phyloP scores from a whole-genome alignment of 2,888 invertebrate genomes.

The Toxonevra muliebris region DNA sequence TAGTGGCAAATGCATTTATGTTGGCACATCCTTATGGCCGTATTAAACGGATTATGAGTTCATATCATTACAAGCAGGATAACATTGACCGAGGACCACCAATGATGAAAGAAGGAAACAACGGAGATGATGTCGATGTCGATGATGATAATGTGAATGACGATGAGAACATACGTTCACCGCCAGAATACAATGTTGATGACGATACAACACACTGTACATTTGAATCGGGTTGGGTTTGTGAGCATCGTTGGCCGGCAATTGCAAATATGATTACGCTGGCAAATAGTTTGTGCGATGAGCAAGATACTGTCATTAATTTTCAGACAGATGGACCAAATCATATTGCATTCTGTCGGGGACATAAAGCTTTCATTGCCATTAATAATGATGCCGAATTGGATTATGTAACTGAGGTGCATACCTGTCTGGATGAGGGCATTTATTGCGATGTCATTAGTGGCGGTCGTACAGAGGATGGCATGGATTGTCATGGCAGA shows the following conservation, averaged over 20 bases:
- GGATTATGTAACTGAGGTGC: constrained; percentile 66
- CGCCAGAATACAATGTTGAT: background rate
- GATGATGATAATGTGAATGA: background rate
- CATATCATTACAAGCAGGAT: constrained; percentile 71
- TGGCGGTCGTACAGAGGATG: constrained; percentile 39
- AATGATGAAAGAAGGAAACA: constrained; percentile 58
- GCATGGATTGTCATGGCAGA: constrained; percentile 37
- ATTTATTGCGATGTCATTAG: constrained; percentile 75
- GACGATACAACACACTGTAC: constrained; percentile 66
- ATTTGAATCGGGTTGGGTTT: constrained; percentile 76
- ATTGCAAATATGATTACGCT: constrained; percentile 80
- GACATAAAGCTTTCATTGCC: constrained; percentile 76
- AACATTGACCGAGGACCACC: constrained; percentile 72
- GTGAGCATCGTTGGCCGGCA: constrained; percentile 84
- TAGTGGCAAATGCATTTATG: constrained; percentile 70
- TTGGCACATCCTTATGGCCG: constrained; percentile 82
- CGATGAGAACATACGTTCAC: background rate
- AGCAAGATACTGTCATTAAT: constrained; percentile 67
- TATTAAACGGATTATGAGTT: constrained; percentile 83
- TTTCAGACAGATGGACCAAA: constrained; percentile 85
- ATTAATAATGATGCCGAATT: constrained; percentile 75
- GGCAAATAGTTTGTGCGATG: constrained; percentile 72
- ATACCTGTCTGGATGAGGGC: constrained; percentile 77
- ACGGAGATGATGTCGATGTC: background rate
- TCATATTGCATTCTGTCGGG: constrained; percentile 86